Evolutionary conservation across 64 coral and sea anemone genomes (phyloP).

Genomic region (Porites lutea): DNA sequence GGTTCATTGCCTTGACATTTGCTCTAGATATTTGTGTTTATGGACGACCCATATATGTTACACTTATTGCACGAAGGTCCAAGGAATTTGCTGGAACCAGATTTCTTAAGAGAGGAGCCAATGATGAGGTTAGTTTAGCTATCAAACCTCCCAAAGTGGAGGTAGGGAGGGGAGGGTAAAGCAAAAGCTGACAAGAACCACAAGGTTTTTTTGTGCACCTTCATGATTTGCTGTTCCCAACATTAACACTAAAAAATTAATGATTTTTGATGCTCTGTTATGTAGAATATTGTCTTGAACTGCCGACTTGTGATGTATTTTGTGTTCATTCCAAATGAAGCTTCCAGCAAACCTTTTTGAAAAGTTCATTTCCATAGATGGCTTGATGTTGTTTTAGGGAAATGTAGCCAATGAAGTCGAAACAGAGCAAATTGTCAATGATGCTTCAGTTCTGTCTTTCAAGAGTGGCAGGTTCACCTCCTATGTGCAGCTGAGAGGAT

Average conservation of each 20-base stretch:
- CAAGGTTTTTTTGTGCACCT: too few relatives aligned
- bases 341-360: too few relatives aligned
- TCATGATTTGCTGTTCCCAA: too few relatives aligned
- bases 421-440: slow-evolving; percentile 97
- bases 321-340: too few relatives aligned
- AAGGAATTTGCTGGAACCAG: slow-evolving; percentile 96
- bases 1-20: slow-evolving; percentile 9
- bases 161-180: too few relatives aligned
- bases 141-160: too few relatives aligned
- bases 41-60: slow-evolving; percentile 94
- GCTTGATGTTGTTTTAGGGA: slow-evolving; percentile 50
- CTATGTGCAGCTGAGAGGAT: slow-evolving; percentile 93
- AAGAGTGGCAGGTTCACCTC: slow-evolving; percentile 90
- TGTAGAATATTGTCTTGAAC: not conserved
- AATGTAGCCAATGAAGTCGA: slow-evolving; percentile 99
- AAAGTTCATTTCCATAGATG: too few relatives aligned
- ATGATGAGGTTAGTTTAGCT: slow-evolving; percentile 74
- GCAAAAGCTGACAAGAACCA: too few relatives aligned
- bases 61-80: slow-evolving; percentile 92
- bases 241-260: too few relatives aligned
- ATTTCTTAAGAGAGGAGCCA: slow-evolving; percentile 96
- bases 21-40: slow-evolving; percentile 92
- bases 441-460: slow-evolving; percentile 93
- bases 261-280: not conserved
- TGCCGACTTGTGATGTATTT: too few relatives aligned